phyloP scores from a whole-genome alignment of 1,140 invertebrate genomes.

The Caenorhabditis latens region DNA sequence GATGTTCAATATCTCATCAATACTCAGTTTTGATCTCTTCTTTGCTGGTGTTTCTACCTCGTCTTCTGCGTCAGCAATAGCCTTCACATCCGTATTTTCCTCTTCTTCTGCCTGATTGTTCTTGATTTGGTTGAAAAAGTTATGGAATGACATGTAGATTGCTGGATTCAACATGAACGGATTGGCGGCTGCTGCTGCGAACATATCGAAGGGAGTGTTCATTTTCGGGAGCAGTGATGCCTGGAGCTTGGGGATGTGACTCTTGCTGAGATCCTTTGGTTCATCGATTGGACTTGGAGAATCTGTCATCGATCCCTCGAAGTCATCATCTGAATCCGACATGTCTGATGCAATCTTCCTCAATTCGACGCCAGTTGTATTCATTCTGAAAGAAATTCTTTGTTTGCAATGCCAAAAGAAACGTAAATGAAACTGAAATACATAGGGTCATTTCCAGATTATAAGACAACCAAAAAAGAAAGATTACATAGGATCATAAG shows the following conservation, averaged over 20 bases:
- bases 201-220: constrained; percentile 21
- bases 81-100: background rate
- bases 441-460: constrained; percentile 36
- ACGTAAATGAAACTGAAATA: constrained; percentile 41
- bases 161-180: constrained; percentile 65
- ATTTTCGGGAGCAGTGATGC: constrained; percentile 22
- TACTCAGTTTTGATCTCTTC: constrained; percentile 13
- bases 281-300: constrained; percentile 62
- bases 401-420: background rate
- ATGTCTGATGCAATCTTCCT: constrained; percentile 40
- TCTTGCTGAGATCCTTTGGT: constrained; percentile 49
- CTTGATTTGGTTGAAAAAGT: constrained; percentile 50
- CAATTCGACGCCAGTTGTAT: constrained; percentile 63
- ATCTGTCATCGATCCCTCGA: constrained; percentile 62
- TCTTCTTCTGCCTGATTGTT: background rate
- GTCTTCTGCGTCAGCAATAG: background rate
- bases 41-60: constrained; percentile 1
- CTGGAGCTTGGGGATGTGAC: background rate
- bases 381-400: constrained; percentile 53
- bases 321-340: constrained; percentile 60
- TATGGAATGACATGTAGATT: constrained; percentile 21
- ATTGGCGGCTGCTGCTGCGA: constrained; percentile 28
- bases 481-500: constrained; percentile 47
- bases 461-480: background rate
- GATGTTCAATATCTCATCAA: constrained; percentile 64